These are phyloP conservation scores for Hypolimnas misippus DNA, from an alignment of 2,888 invertebrate genomes.

Conservation along the genomic window DNA sequence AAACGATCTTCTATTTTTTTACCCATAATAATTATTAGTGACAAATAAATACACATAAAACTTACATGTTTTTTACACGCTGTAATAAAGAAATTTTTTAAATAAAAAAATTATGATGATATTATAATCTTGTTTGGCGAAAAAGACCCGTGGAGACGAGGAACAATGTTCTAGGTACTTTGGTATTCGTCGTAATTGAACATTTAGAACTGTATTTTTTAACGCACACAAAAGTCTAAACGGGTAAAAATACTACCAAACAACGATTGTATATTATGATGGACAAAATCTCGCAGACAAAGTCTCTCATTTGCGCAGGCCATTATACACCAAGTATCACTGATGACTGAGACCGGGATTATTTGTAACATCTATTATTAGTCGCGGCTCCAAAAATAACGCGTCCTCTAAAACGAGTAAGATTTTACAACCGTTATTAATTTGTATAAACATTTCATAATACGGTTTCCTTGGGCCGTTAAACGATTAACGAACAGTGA, in stretches of 20 bases:
- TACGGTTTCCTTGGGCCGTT: slow-evolving; percentile 26
- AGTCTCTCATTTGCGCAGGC: too few species aligned
- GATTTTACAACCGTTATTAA: slow-evolving; percentile 41
- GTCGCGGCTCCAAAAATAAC: slow-evolving; percentile 38
- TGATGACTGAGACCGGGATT: slow-evolving; percentile 22
- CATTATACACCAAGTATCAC: slow-evolving; percentile 33
- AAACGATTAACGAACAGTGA: slow-evolving; percentile 24
- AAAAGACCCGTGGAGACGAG: too few species aligned
- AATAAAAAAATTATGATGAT: not conserved
- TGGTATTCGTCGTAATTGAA: not conserved
- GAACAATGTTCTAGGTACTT: too few species aligned
- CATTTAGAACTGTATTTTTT: not conserved
- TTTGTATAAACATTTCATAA: slow-evolving; percentile 40
- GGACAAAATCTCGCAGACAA: too few species aligned
- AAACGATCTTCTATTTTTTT: too few species aligned
- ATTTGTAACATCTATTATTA: slow-evolving; percentile 40
- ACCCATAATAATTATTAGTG: too few species aligned
- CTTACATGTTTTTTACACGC: not conserved
- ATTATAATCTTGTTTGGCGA: too few species aligned
- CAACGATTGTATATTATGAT: too few species aligned
- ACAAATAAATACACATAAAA: not conserved
- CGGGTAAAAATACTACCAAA: too few species aligned
- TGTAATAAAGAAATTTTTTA: too few species aligned
- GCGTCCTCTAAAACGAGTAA: slow-evolving; percentile 40
- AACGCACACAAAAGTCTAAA: slow-evolving; percentile 15